Base-by-base conservation (phyloP, 2,113 vertebrate genomes). In the Reinhardtius hippoglossoides region DNA sequence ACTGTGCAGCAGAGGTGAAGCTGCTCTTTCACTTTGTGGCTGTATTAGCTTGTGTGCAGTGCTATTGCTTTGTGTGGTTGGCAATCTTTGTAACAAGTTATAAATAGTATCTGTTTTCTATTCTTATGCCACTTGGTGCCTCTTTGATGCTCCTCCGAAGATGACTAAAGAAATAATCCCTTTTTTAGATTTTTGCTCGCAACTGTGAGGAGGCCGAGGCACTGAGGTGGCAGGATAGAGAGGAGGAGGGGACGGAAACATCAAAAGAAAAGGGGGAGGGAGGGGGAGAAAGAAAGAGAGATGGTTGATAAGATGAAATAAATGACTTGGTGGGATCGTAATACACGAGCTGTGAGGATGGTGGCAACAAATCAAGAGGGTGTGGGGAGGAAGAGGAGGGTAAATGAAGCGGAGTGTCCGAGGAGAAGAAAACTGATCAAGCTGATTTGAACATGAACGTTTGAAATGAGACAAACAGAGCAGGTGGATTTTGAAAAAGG, bases 61-160 rank as follows among this genome's bases (percentile, higher is more conserved):
- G 50, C 63, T 58, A 73, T 87, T 90, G 76, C 83, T 88, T 85
- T 21, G 13, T 74, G 68, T 80, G 55, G 57, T 61, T 76, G 79
- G 82, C 84, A 81, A 86, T 89, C 74, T 86, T 88, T 81, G 57
- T 68, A 74, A 73, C 56, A n/a, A 40, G 64, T 76, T 93, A 91
- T 89, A 86, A 91, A 91, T 93, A 92, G 88, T 67, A 66, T 27
- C 24, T 1, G 13, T 67, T 86, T 90, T 90, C 89, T 93, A 92
- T 91, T 92, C 74, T 90, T 89, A 68, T 87, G 74, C 71, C 3
- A 18, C 73, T 87, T 67, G n/a, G 76, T 26, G 42, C 70, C 68
- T 69, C 83, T 91, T 90, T 92, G 87, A 91, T 81, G 84, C 82
- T 76, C 42, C 65, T 75, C 67, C 27, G 21, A 86, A 79, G 71